Percentiles rank a stretch among this genome's conserved stretches.
These are phyloP conservation scores for Gonocerus acuteangulatus DNA, from an alignment of 2,888 invertebrate species.

Conservation along the genomic window DNA sequence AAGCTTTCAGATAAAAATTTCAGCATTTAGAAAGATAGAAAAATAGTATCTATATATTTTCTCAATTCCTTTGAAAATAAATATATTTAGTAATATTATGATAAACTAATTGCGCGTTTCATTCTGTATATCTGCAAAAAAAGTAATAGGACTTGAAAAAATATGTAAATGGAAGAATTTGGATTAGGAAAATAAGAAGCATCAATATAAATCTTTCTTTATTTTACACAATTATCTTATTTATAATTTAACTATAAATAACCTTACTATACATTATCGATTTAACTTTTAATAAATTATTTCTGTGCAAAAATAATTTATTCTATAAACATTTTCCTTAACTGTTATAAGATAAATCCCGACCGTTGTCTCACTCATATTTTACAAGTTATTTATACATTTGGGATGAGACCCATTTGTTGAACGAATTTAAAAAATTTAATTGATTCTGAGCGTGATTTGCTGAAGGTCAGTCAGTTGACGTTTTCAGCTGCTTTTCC, in stretches of 20 bases:
- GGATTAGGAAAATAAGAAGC: neutral
- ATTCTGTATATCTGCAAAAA: too few relatives aligned
- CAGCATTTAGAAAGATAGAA: too few relatives aligned
- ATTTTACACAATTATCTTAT: conserved; percentile 18
- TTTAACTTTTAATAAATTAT: conserved; percentile 19
- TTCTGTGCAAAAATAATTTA: conserved; percentile 26
- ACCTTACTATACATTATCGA: conserved; percentile 9
- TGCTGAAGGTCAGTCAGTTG: conserved; percentile 8
- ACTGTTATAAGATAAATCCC: neutral
- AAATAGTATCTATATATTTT: too few relatives aligned
- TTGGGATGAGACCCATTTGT: neutral
- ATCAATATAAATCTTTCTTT: conserved; percentile 12
- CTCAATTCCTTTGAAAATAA: too few relatives aligned
- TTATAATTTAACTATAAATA: conserved; percentile 16
- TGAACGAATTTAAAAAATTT: neutral
- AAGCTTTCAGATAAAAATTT: too few relatives aligned
- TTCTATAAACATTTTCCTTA: neutral
- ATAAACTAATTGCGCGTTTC: too few relatives aligned
- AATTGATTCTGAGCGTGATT: neutral
- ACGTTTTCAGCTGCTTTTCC: conserved; percentile 16
- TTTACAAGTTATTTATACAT: conserved; percentile 1
- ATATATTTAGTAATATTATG: too few relatives aligned
- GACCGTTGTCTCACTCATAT: neutral
- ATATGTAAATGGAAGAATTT: neutral
- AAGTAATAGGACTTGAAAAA: too few relatives aligned